Evolutionary conservation across 2,797 vertebrate species (phyloP), one percentile per base, ranked within the genome.

Genomic region (Arrhamphus sclerolepis): DNA sequence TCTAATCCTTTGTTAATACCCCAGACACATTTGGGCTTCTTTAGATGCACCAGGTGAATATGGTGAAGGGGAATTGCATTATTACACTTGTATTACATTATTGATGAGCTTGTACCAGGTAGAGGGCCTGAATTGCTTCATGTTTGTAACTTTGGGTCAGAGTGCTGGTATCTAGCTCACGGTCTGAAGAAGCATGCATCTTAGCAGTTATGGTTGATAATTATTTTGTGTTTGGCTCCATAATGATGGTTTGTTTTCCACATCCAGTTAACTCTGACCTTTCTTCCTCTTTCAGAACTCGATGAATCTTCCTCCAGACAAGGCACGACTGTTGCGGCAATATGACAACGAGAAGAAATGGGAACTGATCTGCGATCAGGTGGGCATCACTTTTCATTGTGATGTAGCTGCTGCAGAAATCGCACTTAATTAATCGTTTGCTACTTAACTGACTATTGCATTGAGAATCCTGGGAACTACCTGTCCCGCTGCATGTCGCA

Each of bases 301-400:
- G 0, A 99, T 99, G 97, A 99, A 99, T 89, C 90, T 98, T 82
- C 97, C 97, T 16, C 97, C 97, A 11, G 97, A 99, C 91, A 99
- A 99, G 89, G 97, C 96, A 17, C 92, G 96, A 69, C 91, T 99
- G 42, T 89, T 99, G 79, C 91, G 96, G 7, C 97, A 99, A 83
- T 98, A 99, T 10, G 97, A 99, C 91, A 98, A 95, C 7, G 96
- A 98, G 90, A 99, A 99, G 91, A 99, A 99, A 85, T 98, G 97
- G 97, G 97, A 99, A 69, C 93, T 99, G 66, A 95, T 99, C 83
- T 99, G 97, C 43, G 97, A 99, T 85, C 97, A 99, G 96, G 97
- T 98, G 89, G 59, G 82, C 29, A 19, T 44, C n/a, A 29, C 34
- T 70, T 6, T 10, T 56, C 6, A 47, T 10, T 49, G 7, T 21